These are phyloP conservation scores for Sebastes diaconus DNA, from an alignment of 2,797 vertebrate species.

Conservation along the genomic window DNA sequence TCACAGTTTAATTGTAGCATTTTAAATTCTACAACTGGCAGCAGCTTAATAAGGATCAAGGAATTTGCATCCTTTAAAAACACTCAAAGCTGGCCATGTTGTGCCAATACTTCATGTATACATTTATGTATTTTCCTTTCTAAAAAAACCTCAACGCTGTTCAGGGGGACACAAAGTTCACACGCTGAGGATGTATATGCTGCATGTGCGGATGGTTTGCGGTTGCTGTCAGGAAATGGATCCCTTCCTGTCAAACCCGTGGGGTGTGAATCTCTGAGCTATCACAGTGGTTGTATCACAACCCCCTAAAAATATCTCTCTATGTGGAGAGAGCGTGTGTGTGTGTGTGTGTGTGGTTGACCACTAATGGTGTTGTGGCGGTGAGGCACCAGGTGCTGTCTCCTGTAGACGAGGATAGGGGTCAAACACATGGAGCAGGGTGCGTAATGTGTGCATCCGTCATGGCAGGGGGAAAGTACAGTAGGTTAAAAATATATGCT, in stretches of 20 bases:
- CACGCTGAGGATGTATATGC: constrained; percentile 16
- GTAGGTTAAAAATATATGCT: constrained; percentile 40
- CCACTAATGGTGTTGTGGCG: constrained; percentile 67
- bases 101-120: not conserved
- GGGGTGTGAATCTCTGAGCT: constrained; percentile 72
- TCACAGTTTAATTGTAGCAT: constrained; percentile 45
- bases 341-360: constrained; percentile 53
- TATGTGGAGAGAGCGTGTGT: constrained; percentile 14
- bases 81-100: not conserved
- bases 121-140: not conserved
- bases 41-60: constrained; percentile 27
- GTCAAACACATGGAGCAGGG: constrained; percentile 67
- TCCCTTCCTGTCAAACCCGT: constrained; percentile 78
- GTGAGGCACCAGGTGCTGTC: constrained; percentile 75
- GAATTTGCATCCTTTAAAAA: constrained; percentile 16
- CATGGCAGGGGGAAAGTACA: constrained; percentile 17
- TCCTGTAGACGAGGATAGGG: constrained; percentile 57
- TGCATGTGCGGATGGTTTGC: constrained; percentile 69
- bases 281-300: constrained; percentile 55
- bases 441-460: constrained; percentile 38
- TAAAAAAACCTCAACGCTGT: constrained; percentile 17
- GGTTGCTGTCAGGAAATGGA: constrained; percentile 84
- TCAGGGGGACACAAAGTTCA: constrained; percentile 12
- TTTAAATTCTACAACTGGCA: constrained; percentile 33
- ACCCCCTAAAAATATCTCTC: constrained; percentile 66